Base-by-base conservation (phyloP, 2,888 invertebrate genomes). In the Acrobasis repandana region DNA sequence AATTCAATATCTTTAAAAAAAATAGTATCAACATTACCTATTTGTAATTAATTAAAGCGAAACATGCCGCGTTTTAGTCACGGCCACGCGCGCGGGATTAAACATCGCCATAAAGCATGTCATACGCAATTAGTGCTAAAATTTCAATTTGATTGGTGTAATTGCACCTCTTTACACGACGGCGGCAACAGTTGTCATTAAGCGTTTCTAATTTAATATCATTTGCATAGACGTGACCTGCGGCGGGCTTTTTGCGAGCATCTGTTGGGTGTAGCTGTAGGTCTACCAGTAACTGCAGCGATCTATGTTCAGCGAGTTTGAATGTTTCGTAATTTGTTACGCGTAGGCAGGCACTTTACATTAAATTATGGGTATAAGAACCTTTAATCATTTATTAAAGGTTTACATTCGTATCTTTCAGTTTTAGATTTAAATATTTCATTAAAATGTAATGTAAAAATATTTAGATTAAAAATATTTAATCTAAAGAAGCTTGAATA, bases 171-270 rank as follows among this genome's bases (percentile, higher is more conserved):
- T 90, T 90, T 86, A 85, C 80, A 75, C 80, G 78, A 80, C 76
- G 76, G 77, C 79, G 78, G 73, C 64, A 89, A 86, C 92, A 92
- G 92, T 92, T 92, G 92, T 86, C 89, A 89, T 88, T 88, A 92
- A 92, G 91, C 88, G 91, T 79, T 91, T 86, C 88, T 89, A 90
- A 91, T 92, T 92, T 90, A 90, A 90, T 87, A 88, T 86, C 80
- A 92, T 92, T 92, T 92, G 92, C 92, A 92, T 92, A 91, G 80
- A 90, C 91, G 90, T 88, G 90, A 90, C 87, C 88, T 76, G 81
- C 70, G 60, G 18, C 43, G 18, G n/a, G 54, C 38, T 54, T 54
- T 54, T 54, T 54, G 54, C 54, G 18, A 18, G 38, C 54, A 54
- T 38, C 38, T 54, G 54, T 38, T 14, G 20, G 18, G 33, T 28